These are phyloP conservation scores for Cydia fagiglandana DNA, from an alignment of 1,140 invertebrate genomes.

Conservation along the genomic window DNA sequence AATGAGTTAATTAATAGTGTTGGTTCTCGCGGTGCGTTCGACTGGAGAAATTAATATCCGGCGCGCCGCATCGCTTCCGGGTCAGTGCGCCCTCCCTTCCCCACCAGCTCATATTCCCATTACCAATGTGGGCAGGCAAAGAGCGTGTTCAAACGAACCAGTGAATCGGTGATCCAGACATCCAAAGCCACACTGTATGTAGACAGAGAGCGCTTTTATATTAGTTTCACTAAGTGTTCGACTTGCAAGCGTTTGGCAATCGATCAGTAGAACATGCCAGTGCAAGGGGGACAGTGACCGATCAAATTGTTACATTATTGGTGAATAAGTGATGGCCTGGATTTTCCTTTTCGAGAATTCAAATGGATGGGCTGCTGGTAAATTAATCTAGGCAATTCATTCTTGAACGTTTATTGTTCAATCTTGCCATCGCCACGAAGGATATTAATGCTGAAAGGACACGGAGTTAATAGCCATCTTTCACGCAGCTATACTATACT, in stretches of 20 bases:
- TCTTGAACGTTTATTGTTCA: not conserved
- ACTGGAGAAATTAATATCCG: constrained; percentile 32
- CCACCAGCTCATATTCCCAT: not conserved
- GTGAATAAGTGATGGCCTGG: constrained; percentile 19
- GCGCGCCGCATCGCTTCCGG: constrained; percentile 30
- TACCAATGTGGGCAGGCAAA: not conserved
- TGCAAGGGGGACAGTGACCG: constrained; percentile 21
- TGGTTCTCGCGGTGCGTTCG: constrained; percentile 19
- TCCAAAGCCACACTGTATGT: too few species aligned
- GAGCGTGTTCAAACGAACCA: not conserved
- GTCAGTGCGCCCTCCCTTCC: not conserved
- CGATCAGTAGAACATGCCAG: not conserved
- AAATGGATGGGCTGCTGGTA: not conserved
- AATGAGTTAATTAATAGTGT: constrained; percentile 9
- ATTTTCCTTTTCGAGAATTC: constrained; percentile 12
- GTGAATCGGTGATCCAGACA: not conserved
- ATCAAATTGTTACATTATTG: constrained; percentile 31
- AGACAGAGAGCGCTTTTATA: too few species aligned
- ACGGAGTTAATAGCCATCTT: too few species aligned
- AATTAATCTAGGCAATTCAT: not conserved
- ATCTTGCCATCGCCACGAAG: not conserved
- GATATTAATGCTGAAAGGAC: not conserved
- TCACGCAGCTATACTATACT: too few species aligned
- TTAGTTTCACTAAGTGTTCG: not conserved
- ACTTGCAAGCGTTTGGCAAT: not conserved